Base-by-base conservation (phyloP, 2,113 vertebrate genomes). In the Thalassoma bifasciatum region DNA sequence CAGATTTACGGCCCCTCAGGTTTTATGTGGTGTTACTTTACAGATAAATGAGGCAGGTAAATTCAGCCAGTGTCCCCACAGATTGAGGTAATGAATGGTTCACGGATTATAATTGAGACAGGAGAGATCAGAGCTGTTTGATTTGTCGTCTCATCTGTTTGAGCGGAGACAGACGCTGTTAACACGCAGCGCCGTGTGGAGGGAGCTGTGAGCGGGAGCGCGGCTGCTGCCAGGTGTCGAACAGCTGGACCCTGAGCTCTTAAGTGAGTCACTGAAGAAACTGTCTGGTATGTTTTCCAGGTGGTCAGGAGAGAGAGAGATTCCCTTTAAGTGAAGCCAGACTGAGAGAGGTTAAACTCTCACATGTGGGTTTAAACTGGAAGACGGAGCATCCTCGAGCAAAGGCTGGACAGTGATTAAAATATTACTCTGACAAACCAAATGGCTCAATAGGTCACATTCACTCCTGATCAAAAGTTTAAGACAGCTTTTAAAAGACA, bases 231-330 rank as follows among this genome's bases (percentile, higher is more conserved):
- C 87, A 88, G 72, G 54, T 90, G 82, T 82, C 74, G 11, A 22
- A 26, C 87, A 89, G 82, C 79, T 91, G 84, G 72, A 17, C 0
- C 23, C 13, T 62, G 71, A 64, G 67, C 36, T 12, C 40, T 52
- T 68, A 72, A 76, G 71, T 82, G 77, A 88, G 68, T 68, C 77
- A 54, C 50, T 50, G 44, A 21, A 34, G 22, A 37, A 64, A 81
- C 70, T 56, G 78, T 76, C 76, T 84, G 75, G 57, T 72, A 77
- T 86, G 83, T 77, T 83, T 73, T 80, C 79, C 82, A 88, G 83
- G 74, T 87, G 77, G 38, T 71, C 61, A 38, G 44, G 49, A 23
- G 49, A 78, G 38, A 0, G 0, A 38, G 38, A 0, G 0, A 38
- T 63, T 63, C 46, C 14, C 46, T 12, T 73, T 62, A 77, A 37